Conservation (phyloP, 2,797 vertebrate genomes). For the Poeciliopsis turneri region DNA sequence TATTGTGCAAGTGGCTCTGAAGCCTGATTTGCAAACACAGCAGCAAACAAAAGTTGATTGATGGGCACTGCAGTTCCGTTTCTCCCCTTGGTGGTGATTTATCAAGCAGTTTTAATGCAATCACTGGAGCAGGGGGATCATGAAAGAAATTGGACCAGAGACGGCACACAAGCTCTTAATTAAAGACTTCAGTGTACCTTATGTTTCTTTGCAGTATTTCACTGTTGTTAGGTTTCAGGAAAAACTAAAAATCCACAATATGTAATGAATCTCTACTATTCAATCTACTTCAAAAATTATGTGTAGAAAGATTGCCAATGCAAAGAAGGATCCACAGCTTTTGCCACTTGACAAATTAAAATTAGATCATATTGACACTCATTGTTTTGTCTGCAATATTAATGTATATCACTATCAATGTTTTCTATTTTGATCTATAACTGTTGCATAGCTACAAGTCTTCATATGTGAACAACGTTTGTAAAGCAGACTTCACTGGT, state of each 20-base stretch:
- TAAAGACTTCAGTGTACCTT: neutral
- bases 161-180: neutral
- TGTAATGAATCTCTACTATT: neutral
- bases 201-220: neutral
- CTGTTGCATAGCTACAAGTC: neutral
- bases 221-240: neutral
- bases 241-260: neutral
- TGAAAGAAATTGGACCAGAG: neutral
- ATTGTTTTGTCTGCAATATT: neutral
- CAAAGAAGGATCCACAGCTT: neutral
- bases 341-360: neutral
- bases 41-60: conserved; percentile 3
- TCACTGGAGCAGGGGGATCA: conserved; percentile 4
- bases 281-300: neutral
- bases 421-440: neutral
- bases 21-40: conserved; percentile 1
- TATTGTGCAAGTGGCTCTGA: neutral
- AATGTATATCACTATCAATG: neutral
- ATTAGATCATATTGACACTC: neutral
- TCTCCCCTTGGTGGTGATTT: conserved; percentile 7
- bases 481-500: neutral
- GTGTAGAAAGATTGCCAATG: neutral
- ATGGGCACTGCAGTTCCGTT: neutral
- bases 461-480: neutral
- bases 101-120: conserved; percentile 7